Base-by-base conservation (phyloP, 2,797 vertebrate species). In the Micrastur ruficollis region DNA sequence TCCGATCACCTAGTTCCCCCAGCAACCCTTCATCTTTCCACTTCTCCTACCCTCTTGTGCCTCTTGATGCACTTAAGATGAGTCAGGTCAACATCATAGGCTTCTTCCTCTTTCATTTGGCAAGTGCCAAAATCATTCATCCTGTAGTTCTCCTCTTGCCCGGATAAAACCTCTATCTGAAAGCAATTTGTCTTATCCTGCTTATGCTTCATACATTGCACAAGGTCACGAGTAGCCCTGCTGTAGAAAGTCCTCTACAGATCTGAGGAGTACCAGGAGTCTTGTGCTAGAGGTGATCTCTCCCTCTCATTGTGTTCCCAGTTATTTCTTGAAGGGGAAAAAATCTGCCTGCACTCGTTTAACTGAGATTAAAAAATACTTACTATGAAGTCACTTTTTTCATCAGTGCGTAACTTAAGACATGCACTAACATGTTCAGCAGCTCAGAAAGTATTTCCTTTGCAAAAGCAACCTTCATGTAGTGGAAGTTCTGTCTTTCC, bases 401-500 rank as follows among this genome's bases (percentile, higher is more conserved):
- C 89, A 82, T 83, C 87, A 79, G 63, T 72, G 72, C 3, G 62
- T 93, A 95, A 75, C 89, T 78, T n/a, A 81, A 81, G 93, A 81
- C 84, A 83, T 87, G 96, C 58, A 83, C 49, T 62, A 93, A 97
- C 95, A 0, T 82, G 90, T 88, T 94, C 75, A 71, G 66, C 89
- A 89, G 79, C 72, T 92, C 90, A 91, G 90, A 94, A 97, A 66
- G 58, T 83, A 91, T 96, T 93, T 95, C 81, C 68, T 96, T 83
- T 87, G 75, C 81, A 95, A 83, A 90, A 91, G 68, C 68, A 78
- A 17, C 81, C 47, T 81, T 93, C 34, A 0, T 89, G 58, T 86
- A 87, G 94, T 96, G 94, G 89, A 97, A 94, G 92, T 89, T 92
- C 84, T 94, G 34, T 44, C 84, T 93, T 89, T 95, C 93, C 97